Evolutionary conservation across 2,797 vertebrate species (phyloP), one percentile per base, ranked within the genome.

Genomic region (Pangasius mekongensis): DNA sequence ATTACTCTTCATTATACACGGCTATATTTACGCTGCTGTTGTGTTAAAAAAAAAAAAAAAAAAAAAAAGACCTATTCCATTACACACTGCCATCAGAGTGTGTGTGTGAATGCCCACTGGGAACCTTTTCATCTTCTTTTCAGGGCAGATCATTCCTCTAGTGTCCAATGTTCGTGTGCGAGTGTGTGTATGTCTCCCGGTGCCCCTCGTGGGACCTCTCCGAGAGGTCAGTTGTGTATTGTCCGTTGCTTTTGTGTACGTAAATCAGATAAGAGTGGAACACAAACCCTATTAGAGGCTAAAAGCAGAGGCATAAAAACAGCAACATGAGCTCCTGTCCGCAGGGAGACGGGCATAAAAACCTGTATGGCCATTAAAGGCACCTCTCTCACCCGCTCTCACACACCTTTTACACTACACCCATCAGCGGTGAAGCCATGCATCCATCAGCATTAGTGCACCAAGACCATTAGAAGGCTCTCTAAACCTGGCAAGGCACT

Each of bases 221-320:
- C 22, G 67, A 92, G 88, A 90, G 91, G 84, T 89, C 86, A 84
- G 87, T 88, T 91, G 76, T 88, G 83, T 87, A 84, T 90, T 88
- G 86, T 78, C 87, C 85, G 52, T 62, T 36, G 71, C 88, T 89
- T 86, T 88, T 90, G 91, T 91, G 91, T 91, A 77, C 56, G 36
- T 64, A 89, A 91, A 93, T 93, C 91, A 91, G 91, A 93, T 91
- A 92, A 90, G 87, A 88, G 80, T 84, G 90, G 84, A 89, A 91
- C 89, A 90, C 89, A 90, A 92, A 91, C 90, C 90, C 80, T 87
- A 91, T 91, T 90, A 90, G 78, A 78, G 62, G 52, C 89, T 93
- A 90, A 91, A 93, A 91, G 90, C 85, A 86, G 54, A 88, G 80
- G 86, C 89, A 90, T 82, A 89, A 87, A 87, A 77, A 71, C 58